Percentiles rank a stretch among this genome's conserved stretches.
phyloP scores from a whole-genome alignment of 2,888 invertebrate species.

The Kuschelorhynchus macadamiae region DNA sequence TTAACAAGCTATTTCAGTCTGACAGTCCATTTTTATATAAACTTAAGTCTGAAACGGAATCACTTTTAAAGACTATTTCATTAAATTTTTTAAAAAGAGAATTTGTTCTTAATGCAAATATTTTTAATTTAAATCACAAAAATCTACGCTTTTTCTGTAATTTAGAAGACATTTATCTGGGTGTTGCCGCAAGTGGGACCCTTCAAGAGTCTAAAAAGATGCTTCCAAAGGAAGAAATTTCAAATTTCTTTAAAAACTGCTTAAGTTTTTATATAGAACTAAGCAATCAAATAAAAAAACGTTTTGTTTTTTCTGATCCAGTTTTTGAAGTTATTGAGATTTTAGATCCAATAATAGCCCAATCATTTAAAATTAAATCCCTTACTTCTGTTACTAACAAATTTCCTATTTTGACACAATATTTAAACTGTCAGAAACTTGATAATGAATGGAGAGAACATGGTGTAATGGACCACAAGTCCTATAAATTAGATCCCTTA shows the following conservation, averaged over 20 bases:
- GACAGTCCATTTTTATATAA: background rate
- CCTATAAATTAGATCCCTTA: background rate
- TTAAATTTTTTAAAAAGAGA: conserved; percentile 1
- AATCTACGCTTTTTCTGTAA: background rate
- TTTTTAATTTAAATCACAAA: conserved; percentile 1
- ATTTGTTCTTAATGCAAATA: background rate
- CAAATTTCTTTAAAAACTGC: background rate
- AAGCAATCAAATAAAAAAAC: background rate
- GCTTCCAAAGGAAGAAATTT: background rate
- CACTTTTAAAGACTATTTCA: background rate
- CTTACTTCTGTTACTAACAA: background rate
- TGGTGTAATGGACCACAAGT: background rate
- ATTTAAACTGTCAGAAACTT: background rate
- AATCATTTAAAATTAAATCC: background rate
- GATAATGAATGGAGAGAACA: conserved; percentile 7
- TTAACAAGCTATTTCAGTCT: background rate
- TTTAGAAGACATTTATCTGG: conserved; percentile 1
- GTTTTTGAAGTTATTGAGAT: conserved; percentile 3
- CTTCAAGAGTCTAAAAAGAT: background rate
- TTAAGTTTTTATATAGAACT: conserved; percentile 4
- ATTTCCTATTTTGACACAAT: conserved; percentile 3
- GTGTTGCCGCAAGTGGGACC: background rate
- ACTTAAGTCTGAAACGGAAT: background rate
- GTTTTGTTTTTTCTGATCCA: background rate
- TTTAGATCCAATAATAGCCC: background rate